Conservation (phyloP, 1,140 invertebrate genomes). For the Nasonia vitripennis region DNA sequence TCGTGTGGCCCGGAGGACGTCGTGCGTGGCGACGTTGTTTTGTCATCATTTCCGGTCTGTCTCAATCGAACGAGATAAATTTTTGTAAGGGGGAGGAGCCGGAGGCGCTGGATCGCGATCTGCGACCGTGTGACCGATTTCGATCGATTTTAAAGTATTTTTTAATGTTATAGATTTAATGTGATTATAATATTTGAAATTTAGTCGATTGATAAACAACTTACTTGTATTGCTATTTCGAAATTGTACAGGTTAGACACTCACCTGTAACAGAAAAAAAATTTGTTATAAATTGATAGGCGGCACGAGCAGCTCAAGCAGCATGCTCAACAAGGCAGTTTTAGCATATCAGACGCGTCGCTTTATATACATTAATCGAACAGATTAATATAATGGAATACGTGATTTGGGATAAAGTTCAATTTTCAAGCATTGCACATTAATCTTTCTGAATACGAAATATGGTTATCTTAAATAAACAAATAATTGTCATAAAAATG, state of each 20-base stretch:
- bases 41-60: conserved; percentile 6
- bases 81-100: not conserved
- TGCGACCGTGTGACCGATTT: not conserved
- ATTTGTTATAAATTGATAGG: no score
- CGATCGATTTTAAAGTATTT: not conserved
- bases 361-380: no score
- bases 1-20: not conserved
- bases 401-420: no score
- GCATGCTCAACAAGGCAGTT: not conserved
- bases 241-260: not conserved
- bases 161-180: not conserved
- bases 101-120: not conserved
- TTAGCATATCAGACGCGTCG: no score
- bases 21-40: conserved; percentile 21
- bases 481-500: no score
- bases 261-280: conserved; percentile 36
- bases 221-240: not conserved
- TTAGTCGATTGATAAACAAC: not conserved
- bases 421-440: not conserved
- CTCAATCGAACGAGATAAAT: not conserved
- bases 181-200: not conserved
- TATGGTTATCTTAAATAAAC: no score
- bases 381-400: no score
- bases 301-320: no score
- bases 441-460: not conserved